Conservation (phyloP, 2,113 vertebrate species). For the Cinclus cinclus region DNA sequence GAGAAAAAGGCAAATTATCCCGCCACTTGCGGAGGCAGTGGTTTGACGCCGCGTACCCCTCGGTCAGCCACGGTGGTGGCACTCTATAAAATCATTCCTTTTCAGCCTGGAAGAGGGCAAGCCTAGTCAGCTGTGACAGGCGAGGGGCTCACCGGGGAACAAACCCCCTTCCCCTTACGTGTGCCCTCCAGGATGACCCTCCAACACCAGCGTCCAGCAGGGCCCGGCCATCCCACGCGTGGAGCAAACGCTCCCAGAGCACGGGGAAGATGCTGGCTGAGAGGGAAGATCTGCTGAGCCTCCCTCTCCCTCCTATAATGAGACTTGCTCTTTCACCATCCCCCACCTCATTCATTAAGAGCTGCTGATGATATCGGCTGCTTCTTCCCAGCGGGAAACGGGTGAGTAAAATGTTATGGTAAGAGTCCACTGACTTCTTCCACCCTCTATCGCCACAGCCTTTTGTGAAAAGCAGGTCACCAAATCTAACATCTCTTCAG, state of each 20-base stretch:
- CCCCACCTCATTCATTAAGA: background rate
- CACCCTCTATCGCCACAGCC: background rate
- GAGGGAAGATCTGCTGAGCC: background rate
- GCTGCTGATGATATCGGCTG: background rate
- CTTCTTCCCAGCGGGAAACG: background rate
- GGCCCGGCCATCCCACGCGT: background rate
- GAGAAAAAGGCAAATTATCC: background rate
- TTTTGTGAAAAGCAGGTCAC: background rate
- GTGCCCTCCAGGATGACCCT: background rate
- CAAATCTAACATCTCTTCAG: background rate
- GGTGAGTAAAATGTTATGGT: background rate
- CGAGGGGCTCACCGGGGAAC: accelerated
- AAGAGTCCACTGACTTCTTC: background rate
- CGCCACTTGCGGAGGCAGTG: background rate
- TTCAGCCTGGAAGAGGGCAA: background rate
- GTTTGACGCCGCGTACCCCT: background rate
- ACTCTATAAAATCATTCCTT: background rate
- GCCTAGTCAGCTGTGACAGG: background rate
- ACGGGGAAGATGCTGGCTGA: background rate
- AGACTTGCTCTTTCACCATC: background rate
- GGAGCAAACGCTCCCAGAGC: background rate
- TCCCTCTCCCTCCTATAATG: background rate
- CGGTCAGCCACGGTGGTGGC: background rate
- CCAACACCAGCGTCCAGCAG: background rate
- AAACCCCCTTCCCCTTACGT: background rate